Conservation (phyloP, 2,113 vertebrate genomes). For the Hippocampus comes region DNA sequence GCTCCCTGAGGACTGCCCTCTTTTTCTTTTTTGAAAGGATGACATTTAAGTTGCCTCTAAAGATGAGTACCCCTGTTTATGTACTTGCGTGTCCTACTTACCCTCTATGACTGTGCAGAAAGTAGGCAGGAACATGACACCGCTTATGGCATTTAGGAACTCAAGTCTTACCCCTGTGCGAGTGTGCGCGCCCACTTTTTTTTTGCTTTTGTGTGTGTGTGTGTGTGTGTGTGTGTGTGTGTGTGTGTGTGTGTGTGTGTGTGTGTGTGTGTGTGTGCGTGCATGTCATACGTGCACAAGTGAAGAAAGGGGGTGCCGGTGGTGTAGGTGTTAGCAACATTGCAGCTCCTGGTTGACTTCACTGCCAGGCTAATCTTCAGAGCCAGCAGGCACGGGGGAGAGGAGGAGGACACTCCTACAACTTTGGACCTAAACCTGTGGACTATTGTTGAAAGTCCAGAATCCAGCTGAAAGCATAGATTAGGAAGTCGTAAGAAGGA, state of each 20-base stretch:
- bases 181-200: background rate
- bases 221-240: background rate
- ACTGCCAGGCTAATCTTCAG: conserved; percentile 22
- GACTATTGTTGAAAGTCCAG: background rate
- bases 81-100: conserved; percentile 40
- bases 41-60: conserved; percentile 51
- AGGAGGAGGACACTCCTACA: conserved; percentile 12
- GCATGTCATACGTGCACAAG: conserved; percentile 6
- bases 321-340: conserved; percentile 30
- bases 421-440: conserved; percentile 18
- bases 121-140: conserved; percentile 38
- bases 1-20: conserved; percentile 33
- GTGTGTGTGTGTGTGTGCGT: background rate
- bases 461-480: background rate
- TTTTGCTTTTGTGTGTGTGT: background rate
- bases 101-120: conserved; percentile 66
- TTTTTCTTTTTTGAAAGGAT: conserved; percentile 35
- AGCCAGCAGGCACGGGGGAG: conserved; percentile 15
- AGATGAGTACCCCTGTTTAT: conserved; percentile 40
- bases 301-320: conserved; percentile 12
- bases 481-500: conserved; percentile 10
- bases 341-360: conserved; percentile 28
- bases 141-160: conserved; percentile 57
- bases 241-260: background rate
- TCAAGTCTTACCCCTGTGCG: conserved; percentile 3